Evolutionary conservation across 2,888 invertebrate species (phyloP).

Genomic region (Drosophila diplacantha): DNA sequence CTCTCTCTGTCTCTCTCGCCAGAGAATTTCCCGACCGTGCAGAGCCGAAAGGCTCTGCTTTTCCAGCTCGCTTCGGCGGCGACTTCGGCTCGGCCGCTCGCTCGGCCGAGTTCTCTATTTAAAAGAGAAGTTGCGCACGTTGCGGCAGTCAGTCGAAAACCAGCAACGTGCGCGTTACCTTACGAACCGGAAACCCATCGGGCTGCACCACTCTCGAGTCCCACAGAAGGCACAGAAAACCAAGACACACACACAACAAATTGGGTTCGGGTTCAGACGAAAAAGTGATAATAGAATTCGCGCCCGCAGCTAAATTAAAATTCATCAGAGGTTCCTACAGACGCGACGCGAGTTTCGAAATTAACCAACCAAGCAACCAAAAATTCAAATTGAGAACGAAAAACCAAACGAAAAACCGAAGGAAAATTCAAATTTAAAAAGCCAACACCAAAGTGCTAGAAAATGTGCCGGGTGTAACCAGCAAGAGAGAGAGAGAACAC

Average conservation of each 20-base stretch:
- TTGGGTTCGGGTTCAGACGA: slow-evolving; percentile 26
- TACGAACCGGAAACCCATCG: slow-evolving; percentile 20
- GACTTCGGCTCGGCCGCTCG: slow-evolving; percentile 18
- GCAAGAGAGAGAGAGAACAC: slow-evolving; percentile 7
- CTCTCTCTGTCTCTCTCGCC: neutral
- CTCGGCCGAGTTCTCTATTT: slow-evolving; percentile 57
- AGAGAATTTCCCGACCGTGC: slow-evolving; percentile 24
- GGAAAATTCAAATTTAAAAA: slow-evolving; percentile 20
- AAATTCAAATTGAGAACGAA: slow-evolving; percentile 3
- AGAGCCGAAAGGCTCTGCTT: slow-evolving; percentile 21
- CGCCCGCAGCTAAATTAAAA: slow-evolving; percentile 35
- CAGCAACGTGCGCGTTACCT: slow-evolving; percentile 63
- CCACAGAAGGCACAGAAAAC: slow-evolving; percentile 12
- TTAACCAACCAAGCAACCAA: neutral
- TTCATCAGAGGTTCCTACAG: slow-evolving; percentile 40
- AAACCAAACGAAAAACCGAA: neutral
- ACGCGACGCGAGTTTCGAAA: slow-evolving; percentile 29
- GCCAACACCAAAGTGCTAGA: slow-evolving; percentile 18
- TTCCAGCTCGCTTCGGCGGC: slow-evolving; percentile 18
- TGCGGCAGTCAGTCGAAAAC: slow-evolving; percentile 70
- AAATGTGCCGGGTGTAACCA: slow-evolving; percentile 34
- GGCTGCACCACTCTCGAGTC: slow-evolving; percentile 34
- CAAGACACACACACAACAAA: slow-evolving; percentile 20
- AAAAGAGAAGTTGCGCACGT: slow-evolving; percentile 68
- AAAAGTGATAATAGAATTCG: slow-evolving; percentile 37